Conservation (phyloP, 2,797 vertebrate species). For the Hippoglossus hippoglossus region DNA sequence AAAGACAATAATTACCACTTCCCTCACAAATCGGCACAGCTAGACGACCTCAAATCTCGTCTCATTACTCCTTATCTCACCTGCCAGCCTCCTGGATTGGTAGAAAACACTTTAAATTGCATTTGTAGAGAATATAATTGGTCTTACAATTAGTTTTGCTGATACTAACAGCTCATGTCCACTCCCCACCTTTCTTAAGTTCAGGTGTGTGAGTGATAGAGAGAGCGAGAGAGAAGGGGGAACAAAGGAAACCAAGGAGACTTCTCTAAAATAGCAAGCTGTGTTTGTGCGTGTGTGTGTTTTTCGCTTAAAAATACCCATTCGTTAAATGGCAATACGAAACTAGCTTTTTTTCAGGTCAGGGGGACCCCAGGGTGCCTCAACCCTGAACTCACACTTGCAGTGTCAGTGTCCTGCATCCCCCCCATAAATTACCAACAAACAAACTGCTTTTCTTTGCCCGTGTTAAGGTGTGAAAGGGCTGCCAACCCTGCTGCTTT, state of each 20-base stretch:
- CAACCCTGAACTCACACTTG: constrained; percentile 14
- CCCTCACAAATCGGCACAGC: constrained; percentile 33
- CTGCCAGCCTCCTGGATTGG: constrained; percentile 48
- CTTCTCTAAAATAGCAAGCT: background rate
- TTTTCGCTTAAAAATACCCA: constrained; percentile 9
- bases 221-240: no score
- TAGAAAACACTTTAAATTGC: constrained; percentile 45
- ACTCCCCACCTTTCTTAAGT: constrained; percentile 17
- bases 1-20: constrained; percentile 54
- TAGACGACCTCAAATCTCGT: constrained; percentile 62
- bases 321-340: constrained; percentile 21
- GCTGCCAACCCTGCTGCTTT: background rate
- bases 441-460: constrained; percentile 10
- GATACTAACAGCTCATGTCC: constrained; percentile 35
- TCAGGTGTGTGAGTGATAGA: constrained; percentile 1
- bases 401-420: constrained; percentile 7
- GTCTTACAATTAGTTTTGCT: constrained; percentile 64
- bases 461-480: background rate
- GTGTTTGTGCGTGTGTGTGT: background rate
- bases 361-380: constrained; percentile 14
- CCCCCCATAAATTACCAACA: constrained; percentile 32
- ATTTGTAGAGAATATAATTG: constrained; percentile 55
- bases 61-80: constrained; percentile 64
- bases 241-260: constrained; percentile 4
- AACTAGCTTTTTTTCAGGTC: constrained; percentile 20